These are phyloP conservation scores for Enteromius anoplus DNA, from an alignment of 2,797 vertebrate species.

Conservation along the genomic window DNA sequence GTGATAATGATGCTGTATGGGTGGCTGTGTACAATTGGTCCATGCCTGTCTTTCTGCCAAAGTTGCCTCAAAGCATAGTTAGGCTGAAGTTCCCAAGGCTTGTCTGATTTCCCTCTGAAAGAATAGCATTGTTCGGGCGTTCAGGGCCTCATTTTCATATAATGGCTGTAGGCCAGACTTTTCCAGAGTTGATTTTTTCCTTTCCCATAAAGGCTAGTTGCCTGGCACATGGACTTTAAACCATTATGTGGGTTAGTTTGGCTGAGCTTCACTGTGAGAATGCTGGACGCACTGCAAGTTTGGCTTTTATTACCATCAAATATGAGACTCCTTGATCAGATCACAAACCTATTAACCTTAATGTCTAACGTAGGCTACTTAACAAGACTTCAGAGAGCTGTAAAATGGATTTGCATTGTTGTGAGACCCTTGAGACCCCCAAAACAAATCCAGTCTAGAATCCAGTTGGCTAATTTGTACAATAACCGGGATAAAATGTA, in stretches of 20 bases:
- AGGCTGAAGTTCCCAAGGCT: conserved; percentile 37
- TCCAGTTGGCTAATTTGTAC: not conserved
- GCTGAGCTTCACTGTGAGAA: conserved; percentile 14
- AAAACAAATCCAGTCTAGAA: not conserved
- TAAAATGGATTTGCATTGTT: conserved; percentile 6
- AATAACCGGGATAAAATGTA: not conserved
- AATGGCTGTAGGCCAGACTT: conserved; percentile 40
- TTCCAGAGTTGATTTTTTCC: conserved; percentile 31
- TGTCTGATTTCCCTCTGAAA: conserved; percentile 51
- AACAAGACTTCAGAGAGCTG: not conserved
- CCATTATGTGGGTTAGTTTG: conserved; percentile 29
- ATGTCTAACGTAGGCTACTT: not conserved
- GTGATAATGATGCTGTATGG: conserved; percentile 67
- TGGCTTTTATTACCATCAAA: not conserved
- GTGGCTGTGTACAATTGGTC: conserved; percentile 51
- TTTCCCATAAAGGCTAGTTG: conserved; percentile 36
- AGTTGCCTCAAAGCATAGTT: conserved; percentile 33
- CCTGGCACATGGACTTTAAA: conserved; percentile 16
- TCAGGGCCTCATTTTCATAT: conserved; percentile 53
- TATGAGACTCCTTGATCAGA: conserved; percentile 18
- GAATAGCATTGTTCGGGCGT: conserved; percentile 55
- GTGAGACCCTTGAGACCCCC: not conserved
- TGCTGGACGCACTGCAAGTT: conserved; percentile 20
- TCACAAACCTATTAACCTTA: conserved; percentile 4
- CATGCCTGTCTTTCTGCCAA: conserved; percentile 46